A percentile compares a stretch with the other conserved stretches of the same genome.
Conservation (phyloP, 2,888 invertebrate species). For the Anodontia alba region DNA sequence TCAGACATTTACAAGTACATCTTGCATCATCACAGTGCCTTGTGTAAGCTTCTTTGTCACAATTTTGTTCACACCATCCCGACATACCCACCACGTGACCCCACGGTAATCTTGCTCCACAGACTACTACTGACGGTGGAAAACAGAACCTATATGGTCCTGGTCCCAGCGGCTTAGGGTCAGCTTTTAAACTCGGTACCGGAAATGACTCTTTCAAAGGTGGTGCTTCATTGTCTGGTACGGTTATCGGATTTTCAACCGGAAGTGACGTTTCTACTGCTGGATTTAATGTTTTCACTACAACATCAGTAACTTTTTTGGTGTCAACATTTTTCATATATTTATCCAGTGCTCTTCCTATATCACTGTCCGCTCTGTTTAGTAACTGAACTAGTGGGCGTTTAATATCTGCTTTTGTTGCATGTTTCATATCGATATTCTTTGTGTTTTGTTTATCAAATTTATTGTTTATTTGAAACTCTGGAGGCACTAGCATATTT, state of each 20-base stretch:
- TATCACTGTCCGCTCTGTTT: neutral
- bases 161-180: conserved; percentile 3
- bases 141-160: conserved; percentile 50
- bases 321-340: neutral
- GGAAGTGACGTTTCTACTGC: neutral
- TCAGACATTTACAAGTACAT: conserved; percentile 46
- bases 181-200: neutral
- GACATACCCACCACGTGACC: conserved; percentile 44
- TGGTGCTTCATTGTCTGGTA: neutral
- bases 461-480: neutral
- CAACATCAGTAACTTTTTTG: neutral
- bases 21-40: conserved; percentile 54
- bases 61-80: conserved; percentile 48
- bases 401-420: neutral
- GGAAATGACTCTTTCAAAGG: neutral
- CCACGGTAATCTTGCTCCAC: conserved; percentile 45
- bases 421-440: neutral
- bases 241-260: neutral
- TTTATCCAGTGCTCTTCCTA: neutral
- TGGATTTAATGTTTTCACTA: neutral
- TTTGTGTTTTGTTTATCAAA: neutral
- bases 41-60: conserved; percentile 50
- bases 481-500: neutral
- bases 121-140: conserved; percentile 43
- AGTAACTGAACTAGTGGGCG: neutral